Evolutionary conservation across 2,888 invertebrate genomes (phyloP).

Genomic region (Spatulosminthurus flaviceps): DNA sequence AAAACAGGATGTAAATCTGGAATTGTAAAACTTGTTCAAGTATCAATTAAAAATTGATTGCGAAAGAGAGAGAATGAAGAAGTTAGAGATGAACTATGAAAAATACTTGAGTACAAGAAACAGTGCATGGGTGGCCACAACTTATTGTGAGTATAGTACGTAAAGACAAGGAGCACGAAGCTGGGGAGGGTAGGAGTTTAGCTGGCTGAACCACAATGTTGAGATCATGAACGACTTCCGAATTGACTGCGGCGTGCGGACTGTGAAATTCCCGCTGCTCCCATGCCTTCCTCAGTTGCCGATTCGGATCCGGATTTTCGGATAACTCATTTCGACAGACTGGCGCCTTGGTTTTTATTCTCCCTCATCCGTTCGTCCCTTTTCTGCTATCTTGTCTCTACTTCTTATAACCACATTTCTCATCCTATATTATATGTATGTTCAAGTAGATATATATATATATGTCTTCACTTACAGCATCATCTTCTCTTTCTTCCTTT

Average conservation of each 20-base stretch:
- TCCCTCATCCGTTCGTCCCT: conserved; percentile 49
- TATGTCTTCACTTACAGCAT: too few relatives aligned
- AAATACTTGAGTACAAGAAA: neutral
- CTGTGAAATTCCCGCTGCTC: conserved; percentile 52
- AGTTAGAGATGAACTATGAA: neutral
- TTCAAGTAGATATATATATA: too few relatives aligned
- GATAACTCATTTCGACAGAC: conserved; percentile 64
- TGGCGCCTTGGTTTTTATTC: conserved; percentile 63
- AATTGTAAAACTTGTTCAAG: neutral
- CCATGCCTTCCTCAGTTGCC: conserved; percentile 37
- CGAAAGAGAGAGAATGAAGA: neutral
- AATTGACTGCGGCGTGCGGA: conserved; percentile 50
- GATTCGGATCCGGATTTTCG: conserved; percentile 60
- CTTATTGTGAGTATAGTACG: neutral
- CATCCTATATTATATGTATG: conserved; percentile 12
- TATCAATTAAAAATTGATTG: conserved; percentile 14
- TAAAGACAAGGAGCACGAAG: conserved; percentile 11
- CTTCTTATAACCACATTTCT: conserved; percentile 33
- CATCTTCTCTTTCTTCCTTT: too few relatives aligned
- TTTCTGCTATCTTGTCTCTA: conserved; percentile 50
- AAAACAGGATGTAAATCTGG: neutral
- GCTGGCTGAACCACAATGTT: conserved; percentile 22
- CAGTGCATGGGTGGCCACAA: neutral
- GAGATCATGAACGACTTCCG: conserved; percentile 59
- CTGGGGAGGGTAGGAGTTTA: neutral